phyloP scores from a whole-genome alignment of 2,797 vertebrate species.

The Merluccius polli region DNA sequence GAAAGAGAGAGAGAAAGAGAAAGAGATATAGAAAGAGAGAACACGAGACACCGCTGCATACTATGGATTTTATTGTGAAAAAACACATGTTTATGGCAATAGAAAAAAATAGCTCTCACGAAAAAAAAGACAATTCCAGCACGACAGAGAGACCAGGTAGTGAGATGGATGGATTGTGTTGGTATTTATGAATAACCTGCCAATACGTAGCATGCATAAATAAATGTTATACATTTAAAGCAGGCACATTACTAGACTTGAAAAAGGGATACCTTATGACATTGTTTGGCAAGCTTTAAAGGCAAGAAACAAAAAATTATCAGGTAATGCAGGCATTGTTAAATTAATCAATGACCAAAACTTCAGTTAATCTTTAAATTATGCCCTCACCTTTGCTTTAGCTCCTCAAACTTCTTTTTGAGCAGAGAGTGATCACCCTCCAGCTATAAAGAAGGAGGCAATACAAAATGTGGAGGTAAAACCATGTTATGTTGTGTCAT shows the following conservation, averaged over 20 bases:
- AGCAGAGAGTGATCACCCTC: constrained; percentile 86
- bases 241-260: constrained; percentile 15
- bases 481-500: not conserved
- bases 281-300: constrained; percentile 86
- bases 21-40: no score
- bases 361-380: not conserved
- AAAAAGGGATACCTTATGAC: constrained; percentile 80
- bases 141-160: no score
- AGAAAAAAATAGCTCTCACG: no score
- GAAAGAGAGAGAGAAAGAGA: no score
- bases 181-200: not conserved
- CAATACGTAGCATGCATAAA: not conserved
- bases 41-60: no score
- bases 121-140: no score
- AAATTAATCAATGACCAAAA: not conserved
- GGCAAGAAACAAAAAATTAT: constrained; percentile 37
- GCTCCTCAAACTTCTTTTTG: constrained; percentile 86
- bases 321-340: not conserved
- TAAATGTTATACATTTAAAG: not conserved
- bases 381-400: constrained; percentile 86
- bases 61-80: no score
- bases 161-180: not conserved
- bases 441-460: constrained; percentile 63
- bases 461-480: not conserved
- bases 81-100: no score